A percentile compares a stretch with the other conserved stretches of the same genome.
Evolutionary conservation across 2,797 vertebrate species (phyloP).

Genomic region (Pseudomugil tenellus): DNA sequence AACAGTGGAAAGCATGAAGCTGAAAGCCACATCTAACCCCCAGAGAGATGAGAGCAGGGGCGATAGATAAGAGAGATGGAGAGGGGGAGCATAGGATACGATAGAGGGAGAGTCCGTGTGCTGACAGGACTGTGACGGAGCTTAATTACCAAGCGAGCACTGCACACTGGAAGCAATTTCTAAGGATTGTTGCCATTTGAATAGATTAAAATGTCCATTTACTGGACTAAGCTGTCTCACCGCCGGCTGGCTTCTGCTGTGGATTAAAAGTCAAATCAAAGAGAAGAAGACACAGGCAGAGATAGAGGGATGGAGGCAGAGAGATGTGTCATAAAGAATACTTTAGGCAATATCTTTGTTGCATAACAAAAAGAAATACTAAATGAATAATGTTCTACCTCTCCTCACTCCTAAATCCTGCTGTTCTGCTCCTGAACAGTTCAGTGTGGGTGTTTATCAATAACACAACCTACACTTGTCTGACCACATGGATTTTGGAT

Average conservation of each 20-base stretch:
- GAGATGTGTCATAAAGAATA: constrained; percentile 24
- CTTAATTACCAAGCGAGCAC: constrained; percentile 78
- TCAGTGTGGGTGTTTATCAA: constrained; percentile 28
- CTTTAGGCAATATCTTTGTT: constrained; percentile 18
- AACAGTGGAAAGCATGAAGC: background rate
- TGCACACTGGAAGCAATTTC: constrained; percentile 70
- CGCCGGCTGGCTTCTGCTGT: constrained; percentile 43
- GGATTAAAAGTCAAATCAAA: constrained; percentile 71
- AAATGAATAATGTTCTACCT: constrained; percentile 12
- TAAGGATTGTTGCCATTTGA: constrained; percentile 78
- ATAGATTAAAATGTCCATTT: constrained; percentile 78
- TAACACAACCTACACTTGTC: constrained; percentile 12
- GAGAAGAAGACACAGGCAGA: constrained; percentile 26
- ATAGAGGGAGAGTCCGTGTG: constrained; percentile 31
- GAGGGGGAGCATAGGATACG: constrained; percentile 20
- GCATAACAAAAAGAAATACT: constrained; percentile 13
- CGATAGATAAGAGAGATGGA: constrained; percentile 53
- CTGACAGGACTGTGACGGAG: constrained; percentile 80
- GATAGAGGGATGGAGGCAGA: constrained; percentile 30
- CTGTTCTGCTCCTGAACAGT: constrained; percentile 1
- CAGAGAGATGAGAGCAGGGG: constrained; percentile 38
- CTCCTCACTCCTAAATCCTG: constrained; percentile 13
- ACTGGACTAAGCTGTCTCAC: constrained; percentile 73
- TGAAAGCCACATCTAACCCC: constrained; percentile 44
- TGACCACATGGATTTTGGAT: constrained; percentile 26